A percentile compares a stretch with the other conserved stretches of the same genome.
Conservation (phyloP, 2,797 vertebrate genomes). For the Brotogeris chrysoptera region DNA sequence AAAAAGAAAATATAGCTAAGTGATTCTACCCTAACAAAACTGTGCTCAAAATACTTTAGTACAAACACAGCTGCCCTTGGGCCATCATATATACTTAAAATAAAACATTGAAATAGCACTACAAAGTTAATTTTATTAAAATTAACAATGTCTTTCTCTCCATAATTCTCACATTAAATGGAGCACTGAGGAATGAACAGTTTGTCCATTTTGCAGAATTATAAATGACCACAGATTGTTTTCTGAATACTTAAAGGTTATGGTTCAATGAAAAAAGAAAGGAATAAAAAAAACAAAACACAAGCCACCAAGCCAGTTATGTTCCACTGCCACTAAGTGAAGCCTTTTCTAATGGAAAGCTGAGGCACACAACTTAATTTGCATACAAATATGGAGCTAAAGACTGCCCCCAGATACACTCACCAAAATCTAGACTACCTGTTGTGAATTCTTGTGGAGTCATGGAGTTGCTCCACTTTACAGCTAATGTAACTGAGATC, state of each 20-base stretch:
- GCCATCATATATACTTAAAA: constrained; percentile 17
- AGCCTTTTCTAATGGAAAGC: not conserved
- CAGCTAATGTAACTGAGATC: not conserved
- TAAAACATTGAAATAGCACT: constrained; percentile 20
- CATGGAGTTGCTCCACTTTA: not conserved
- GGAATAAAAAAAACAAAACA: not conserved
- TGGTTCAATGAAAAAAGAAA: not conserved
- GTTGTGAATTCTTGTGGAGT: not conserved
- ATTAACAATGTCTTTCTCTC: not conserved
- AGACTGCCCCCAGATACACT: not conserved
- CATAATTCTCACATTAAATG: not conserved
- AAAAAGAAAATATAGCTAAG: not conserved
- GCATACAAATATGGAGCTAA: not conserved
- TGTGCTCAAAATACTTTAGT: constrained; percentile 1
- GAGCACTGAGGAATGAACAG: not conserved
- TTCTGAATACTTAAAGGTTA: not conserved
- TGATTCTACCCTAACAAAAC: not conserved
- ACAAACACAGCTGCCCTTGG: not conserved
- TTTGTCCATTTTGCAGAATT: not conserved
- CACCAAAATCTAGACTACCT: not conserved
- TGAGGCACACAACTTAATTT: not conserved
- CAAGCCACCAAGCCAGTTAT: not conserved
- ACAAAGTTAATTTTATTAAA: constrained; percentile 61
- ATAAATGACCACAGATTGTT: not conserved
- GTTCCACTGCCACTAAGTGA: not conserved